Conservation (phyloP, 2,113 vertebrate species). For the Fukomys damarensis region DNA sequence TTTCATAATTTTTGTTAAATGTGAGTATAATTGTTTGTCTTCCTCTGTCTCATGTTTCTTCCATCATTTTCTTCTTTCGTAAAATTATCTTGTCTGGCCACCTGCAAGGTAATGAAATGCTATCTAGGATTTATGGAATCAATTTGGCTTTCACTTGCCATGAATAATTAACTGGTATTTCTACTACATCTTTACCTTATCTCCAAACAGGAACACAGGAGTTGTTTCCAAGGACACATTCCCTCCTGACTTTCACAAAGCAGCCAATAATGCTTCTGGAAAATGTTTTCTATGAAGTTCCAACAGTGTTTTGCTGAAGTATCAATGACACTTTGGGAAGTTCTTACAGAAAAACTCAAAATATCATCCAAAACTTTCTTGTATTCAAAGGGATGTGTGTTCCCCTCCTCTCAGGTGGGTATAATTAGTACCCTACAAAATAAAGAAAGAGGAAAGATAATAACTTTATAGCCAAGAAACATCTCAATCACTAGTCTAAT, state of each 20-base stretch:
- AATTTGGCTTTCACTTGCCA: not conserved
- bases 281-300: not conserved
- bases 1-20: not conserved
- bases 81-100: not conserved
- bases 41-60: constrained; percentile 21
- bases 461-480: not conserved
- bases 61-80: not conserved
- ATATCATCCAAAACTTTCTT: not conserved
- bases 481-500: not conserved
- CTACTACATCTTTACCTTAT: not conserved
- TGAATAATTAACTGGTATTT: not conserved
- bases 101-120: not conserved
- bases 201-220: not conserved
- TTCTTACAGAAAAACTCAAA: not conserved
- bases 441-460: not conserved
- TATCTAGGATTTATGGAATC: not conserved
- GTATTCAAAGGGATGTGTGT: not conserved
- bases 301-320: not conserved
- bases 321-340: not conserved
- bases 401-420: not conserved
- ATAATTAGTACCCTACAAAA: not conserved
- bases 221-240: not conserved
- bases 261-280: not conserved
- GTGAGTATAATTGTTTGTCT: not conserved
- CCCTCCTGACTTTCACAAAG: not conserved